Percentiles rank a stretch among this genome's conserved stretches.
Conservation (phyloP, 2,797 vertebrate genomes). For the Scyliorhinus canicula region DNA sequence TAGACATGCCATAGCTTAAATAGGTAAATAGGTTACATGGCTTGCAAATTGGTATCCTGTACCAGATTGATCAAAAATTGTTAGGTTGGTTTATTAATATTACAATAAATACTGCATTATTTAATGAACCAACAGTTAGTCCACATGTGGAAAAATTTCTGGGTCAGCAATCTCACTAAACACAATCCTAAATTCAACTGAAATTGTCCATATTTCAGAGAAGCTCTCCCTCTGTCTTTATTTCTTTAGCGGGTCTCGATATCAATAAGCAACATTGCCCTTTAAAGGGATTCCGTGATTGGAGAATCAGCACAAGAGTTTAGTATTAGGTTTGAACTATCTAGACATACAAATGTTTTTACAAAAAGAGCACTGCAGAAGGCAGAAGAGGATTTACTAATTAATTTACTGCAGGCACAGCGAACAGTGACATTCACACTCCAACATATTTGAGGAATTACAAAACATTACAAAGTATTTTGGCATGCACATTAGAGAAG, state of each 20-base stretch:
- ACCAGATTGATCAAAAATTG: background rate
- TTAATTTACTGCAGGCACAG: slow-evolving; percentile 10
- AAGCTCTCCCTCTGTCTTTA: background rate
- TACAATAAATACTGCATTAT: background rate
- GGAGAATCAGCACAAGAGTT: too few relatives aligned
- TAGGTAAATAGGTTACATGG: too few relatives aligned
- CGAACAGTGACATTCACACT: background rate
- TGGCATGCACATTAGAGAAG: background rate
- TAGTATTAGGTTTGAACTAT: background rate
- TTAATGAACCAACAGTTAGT: background rate
- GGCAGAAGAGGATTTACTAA: background rate
- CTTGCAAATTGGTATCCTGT: too few relatives aligned
- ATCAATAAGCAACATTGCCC: background rate
- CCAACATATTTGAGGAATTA: background rate
- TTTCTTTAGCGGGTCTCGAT: background rate
- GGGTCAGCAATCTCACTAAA: background rate
- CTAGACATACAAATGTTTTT: background rate
- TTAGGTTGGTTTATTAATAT: too few relatives aligned
- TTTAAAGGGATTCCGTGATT: background rate
- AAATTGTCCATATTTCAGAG: too few relatives aligned
- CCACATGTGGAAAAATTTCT: background rate
- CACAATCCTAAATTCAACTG: background rate
- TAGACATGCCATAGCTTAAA: background rate
- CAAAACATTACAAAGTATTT: slow-evolving; percentile 21
- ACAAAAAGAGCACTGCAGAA: background rate